Percentiles rank a stretch among this genome's conserved stretches.
Conservation (phyloP, 53 echinoderm and acorn worm genomes). For the Zoroaster sp. region DNA sequence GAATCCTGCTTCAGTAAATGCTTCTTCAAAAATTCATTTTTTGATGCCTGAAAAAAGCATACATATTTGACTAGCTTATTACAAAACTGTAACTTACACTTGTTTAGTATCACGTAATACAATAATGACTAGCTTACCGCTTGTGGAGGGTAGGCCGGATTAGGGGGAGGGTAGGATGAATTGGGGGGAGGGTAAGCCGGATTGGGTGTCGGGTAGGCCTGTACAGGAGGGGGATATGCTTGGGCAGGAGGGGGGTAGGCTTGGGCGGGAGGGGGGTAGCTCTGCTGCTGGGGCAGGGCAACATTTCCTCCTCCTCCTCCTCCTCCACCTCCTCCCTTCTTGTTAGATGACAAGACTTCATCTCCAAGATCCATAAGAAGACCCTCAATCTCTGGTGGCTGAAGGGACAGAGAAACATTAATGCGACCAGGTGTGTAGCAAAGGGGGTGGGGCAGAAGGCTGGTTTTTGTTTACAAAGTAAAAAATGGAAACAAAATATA, state of each 20-base stretch:
- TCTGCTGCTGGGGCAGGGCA: conserved; percentile 28
- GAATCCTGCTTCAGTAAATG: no score
- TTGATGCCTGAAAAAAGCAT: no score
- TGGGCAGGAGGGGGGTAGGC: conserved; percentile 66
- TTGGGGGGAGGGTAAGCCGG: neutral
- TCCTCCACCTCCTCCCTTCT: conserved; percentile 66
- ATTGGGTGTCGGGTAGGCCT: neutral
- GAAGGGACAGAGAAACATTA: neutral
- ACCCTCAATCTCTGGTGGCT: conserved; percentile 72
- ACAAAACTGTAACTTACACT: no score
- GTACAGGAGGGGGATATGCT: neutral
- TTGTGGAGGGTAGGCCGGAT: conserved; percentile 36
- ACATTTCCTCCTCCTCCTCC: conserved; percentile 58
- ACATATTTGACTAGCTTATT: no score
- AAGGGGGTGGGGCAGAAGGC: neutral
- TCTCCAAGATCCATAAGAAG: conserved; percentile 76
- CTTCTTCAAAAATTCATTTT: no score
- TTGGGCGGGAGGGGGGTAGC: conserved; percentile 43
- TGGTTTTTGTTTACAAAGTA: no score
- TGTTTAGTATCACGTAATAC: no score
- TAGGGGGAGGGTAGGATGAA: conserved; percentile 40
- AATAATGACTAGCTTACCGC: conserved; percentile 11
- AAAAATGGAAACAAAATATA: no score
- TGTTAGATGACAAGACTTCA: neutral
- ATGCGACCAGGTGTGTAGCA: neutral